Evolutionary conservation across 2,888 invertebrate species (phyloP), one percentile per base, ranked within the genome.

Genomic region (Oscheius sp.): DNA sequence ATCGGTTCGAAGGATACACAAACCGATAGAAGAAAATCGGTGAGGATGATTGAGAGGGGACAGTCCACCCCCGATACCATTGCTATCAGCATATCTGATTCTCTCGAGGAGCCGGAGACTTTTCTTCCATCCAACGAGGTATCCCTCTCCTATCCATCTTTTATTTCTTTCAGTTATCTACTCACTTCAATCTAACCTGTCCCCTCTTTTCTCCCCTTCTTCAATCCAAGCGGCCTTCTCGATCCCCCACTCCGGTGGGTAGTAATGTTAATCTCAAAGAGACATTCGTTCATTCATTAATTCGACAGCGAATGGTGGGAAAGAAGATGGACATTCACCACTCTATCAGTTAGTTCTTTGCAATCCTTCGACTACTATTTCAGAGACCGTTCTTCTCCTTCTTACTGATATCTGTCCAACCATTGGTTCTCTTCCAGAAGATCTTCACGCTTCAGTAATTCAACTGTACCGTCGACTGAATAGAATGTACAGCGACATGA

Each of bases 381-480:
- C 12, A 32, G 68, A 54, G 12, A 30, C 20, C 4, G 30, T 68
- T 1, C 68, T 68, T 9, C 49, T 63, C 22, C 26, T 38, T 22
- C n/a, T 68, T 26, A 24, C 49, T 14, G 56, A 63, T 2, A 17
- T 56, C 22, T 54, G 63, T 54, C 68, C 68, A 12, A 12, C 20
- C 14, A 30, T 51, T 3, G 68, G 68, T 14, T 20, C 56, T 2
- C 2, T 68, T 9, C 63, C 68, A 28, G 47, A 62, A 24, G 14
- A 47, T 44, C 38, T 63, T 3, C 47, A 63, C 12, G 50, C 20
- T 8, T 45, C 56, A 1, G 17, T 68, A 1, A 56, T 44, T n/a
- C 68, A 68, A 22, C 28, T 57, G 22, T 68, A 68, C 30, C 24
- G 68, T 2, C 33, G 67, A 26, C 33, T 67, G 57, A 56, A 57